Conservation (phyloP, 2,797 vertebrate genomes). For the Alfaro cultratus region DNA sequence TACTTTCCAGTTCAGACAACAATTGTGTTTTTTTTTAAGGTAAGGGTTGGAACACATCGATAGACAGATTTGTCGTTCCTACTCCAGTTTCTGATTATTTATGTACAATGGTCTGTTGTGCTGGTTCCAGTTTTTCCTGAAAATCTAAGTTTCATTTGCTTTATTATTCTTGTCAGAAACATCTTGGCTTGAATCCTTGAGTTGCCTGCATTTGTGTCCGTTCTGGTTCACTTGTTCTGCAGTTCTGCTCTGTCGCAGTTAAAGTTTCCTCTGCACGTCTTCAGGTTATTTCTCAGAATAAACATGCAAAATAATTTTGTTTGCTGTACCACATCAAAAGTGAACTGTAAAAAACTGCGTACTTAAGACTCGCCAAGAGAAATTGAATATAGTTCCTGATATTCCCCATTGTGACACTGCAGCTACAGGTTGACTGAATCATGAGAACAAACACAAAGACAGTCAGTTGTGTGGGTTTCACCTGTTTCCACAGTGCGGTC, state of each 20-base stretch:
- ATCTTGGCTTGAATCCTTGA: background rate
- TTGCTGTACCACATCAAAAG: background rate
- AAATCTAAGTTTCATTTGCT: background rate
- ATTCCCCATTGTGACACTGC: background rate
- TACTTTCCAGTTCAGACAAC: too few species aligned
- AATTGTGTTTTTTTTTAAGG: background rate
- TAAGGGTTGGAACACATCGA: background rate
- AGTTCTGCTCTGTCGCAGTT: background rate
- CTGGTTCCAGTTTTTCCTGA: background rate
- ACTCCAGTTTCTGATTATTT: background rate
- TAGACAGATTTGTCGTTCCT: background rate
- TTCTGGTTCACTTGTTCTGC: background rate
- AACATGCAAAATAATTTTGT: background rate
- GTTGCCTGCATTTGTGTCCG: background rate
- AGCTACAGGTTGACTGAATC: background rate
- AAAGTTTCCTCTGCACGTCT: background rate
- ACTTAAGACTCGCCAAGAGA: background rate
- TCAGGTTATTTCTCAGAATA: background rate
- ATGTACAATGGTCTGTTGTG: background rate
- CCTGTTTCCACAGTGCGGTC: constrained; percentile 62
- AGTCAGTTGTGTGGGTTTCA: constrained; percentile 8
- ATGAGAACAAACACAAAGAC: constrained; percentile 9
- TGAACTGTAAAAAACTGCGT: background rate
- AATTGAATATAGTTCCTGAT: background rate
- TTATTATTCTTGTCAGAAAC: background rate